A percentile compares a stretch with the other conserved stretches of the same genome.
Evolutionary conservation across 2,888 invertebrate species (phyloP).

Genomic region (Lasioglossum villosulum): DNA sequence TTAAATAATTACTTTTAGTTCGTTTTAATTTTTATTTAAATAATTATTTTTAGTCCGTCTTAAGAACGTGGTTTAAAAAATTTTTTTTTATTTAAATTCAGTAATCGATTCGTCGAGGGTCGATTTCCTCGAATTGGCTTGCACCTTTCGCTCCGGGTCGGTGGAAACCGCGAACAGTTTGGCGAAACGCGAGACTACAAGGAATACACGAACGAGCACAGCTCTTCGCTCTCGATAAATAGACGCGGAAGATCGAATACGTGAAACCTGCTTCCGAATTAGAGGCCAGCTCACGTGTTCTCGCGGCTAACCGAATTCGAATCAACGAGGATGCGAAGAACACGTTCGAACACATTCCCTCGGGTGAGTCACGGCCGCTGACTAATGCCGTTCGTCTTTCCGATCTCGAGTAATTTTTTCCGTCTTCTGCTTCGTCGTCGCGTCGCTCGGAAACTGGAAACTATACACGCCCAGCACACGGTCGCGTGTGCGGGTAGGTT

Average conservation of each 20-base stretch:
- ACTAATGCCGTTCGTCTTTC: not conserved
- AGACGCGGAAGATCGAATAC: not conserved
- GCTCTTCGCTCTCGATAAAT: not conserved
- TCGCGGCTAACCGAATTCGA: not conserved
- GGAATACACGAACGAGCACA: not conserved
- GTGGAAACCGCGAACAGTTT: too few species aligned
- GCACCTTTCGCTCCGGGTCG: not conserved
- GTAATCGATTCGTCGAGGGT: not conserved
- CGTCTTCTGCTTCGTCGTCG: not conserved
- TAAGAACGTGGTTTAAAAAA: too few species aligned
- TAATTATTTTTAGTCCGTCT: too few species aligned
- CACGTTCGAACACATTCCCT: not conserved
- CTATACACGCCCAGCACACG: not conserved
- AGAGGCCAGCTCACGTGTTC: not conserved
- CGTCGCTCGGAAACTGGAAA: not conserved
- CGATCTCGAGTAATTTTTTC: not conserved
- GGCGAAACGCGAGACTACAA: too few species aligned
- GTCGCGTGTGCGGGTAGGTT: constrained; percentile 20
- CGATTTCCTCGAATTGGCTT: not conserved
- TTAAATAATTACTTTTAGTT: too few species aligned
- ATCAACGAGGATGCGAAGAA: not conserved
- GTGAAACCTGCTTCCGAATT: not conserved
- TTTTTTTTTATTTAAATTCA: too few species aligned
- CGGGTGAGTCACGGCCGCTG: not conserved
- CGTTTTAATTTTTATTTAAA: too few species aligned